Evolutionary conservation across 2,113 vertebrate species (phyloP).

Genomic region (Chaenocephalus aceratus): DNA sequence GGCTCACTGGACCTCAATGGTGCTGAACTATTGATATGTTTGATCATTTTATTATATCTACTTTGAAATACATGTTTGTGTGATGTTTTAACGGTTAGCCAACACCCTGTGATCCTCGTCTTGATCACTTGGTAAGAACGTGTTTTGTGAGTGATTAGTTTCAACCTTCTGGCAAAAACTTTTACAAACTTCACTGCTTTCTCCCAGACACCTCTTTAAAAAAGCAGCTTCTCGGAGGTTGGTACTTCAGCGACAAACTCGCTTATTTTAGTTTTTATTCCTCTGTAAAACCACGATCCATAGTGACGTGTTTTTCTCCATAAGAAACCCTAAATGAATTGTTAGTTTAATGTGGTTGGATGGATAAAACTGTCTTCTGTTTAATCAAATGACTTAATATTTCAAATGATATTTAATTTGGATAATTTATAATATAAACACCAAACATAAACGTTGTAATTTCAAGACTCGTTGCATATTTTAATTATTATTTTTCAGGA

Average conservation of each 20-base stretch:
- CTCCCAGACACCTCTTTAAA: neutral
- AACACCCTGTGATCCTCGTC: conserved; percentile 5
- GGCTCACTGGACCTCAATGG: conserved; percentile 9
- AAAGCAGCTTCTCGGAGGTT: neutral
- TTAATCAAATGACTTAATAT: too few species aligned
- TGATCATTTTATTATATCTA: neutral
- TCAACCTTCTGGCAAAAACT: conserved; percentile 6
- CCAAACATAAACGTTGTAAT: neutral
- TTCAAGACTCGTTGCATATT: neutral
- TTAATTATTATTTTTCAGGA: too few species aligned
- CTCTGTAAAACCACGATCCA: too few species aligned
- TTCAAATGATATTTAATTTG: neutral
- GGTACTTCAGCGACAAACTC: neutral
- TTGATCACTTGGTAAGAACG: neutral
- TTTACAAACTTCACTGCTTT: neutral
- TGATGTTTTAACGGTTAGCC: neutral
- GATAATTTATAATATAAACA: neutral
- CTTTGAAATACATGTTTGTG: neutral
- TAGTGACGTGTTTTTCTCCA: too few species aligned
- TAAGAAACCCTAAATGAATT: too few species aligned
- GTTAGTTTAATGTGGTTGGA: too few species aligned
- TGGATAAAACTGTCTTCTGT: neutral
- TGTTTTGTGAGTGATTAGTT: conserved; percentile 28
- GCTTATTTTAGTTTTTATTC: too few species aligned
- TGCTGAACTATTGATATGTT: conserved; percentile 12